phyloP scores from a whole-genome alignment of 2,888 invertebrate genomes.

The Megaustenia siamemsis region DNA sequence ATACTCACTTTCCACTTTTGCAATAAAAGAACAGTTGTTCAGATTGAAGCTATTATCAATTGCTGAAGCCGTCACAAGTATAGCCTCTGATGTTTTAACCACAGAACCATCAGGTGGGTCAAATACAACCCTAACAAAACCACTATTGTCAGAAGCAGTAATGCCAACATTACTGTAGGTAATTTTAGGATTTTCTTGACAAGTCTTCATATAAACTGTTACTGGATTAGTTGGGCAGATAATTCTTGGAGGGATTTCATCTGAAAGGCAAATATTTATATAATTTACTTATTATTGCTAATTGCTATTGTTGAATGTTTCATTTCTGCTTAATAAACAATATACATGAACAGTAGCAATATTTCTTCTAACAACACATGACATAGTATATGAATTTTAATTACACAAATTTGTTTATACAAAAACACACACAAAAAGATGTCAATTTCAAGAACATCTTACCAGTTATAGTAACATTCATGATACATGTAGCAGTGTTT shows the following conservation, averaged over 20 bases:
- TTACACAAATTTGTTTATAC: too few relatives aligned
- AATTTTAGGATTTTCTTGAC: conserved; percentile 25
- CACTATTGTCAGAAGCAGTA: conserved; percentile 56
- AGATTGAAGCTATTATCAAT: conserved; percentile 61
- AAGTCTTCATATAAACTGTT: conserved; percentile 39
- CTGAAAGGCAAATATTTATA: conserved; percentile 56
- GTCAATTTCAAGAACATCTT: conserved; percentile 23
- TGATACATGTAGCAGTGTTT: conserved; percentile 59
- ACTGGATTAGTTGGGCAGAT: conserved; percentile 61
- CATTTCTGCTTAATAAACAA: too few relatives aligned
- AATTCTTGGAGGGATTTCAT: conserved; percentile 63
- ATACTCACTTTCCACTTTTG: conserved; percentile 65
- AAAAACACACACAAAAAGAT: not conserved
- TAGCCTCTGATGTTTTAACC: conserved; percentile 49
- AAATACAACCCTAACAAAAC: conserved; percentile 38
- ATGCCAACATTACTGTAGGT: conserved; percentile 46
- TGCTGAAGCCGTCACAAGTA: conserved; percentile 62
- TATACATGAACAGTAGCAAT: too few relatives aligned
- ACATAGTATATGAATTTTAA: too few relatives aligned
- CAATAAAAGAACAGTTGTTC: conserved; percentile 64
- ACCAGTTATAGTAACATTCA: conserved; percentile 63
- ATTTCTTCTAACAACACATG: too few relatives aligned
- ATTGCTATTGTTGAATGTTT: too few relatives aligned
- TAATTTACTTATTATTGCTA: not conserved
- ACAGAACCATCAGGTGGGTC: conserved; percentile 47